Base-by-base conservation (phyloP, 2,888 invertebrate genomes). In the Eilema caniola region DNA sequence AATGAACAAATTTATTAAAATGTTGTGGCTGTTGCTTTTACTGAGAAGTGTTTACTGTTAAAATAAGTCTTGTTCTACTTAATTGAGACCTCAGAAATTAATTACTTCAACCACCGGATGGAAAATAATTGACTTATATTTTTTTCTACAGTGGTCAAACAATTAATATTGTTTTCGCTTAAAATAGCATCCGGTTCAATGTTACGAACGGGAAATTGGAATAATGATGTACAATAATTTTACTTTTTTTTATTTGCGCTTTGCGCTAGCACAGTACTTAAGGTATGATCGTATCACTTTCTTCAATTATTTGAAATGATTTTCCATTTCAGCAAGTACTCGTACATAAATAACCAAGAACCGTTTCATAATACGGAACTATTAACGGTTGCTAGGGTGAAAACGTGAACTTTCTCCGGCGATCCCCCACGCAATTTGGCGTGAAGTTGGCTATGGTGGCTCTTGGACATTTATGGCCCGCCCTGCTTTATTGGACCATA, bases 401-500 rank as follows among this genome's bases (percentile, higher is more conserved):
- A 75, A 75, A 75, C 73, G 73, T 74, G 72, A 70, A 74, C 71
- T 69, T 74, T 84, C 79, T 82, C 82, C 60, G 62, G n/a, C 62
- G 25, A 86, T 83, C 84, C 87, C 88, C 85, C 82, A 77, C 71
- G 83, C 89, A 90, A 93, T 93, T 90, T 91, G 87, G 86, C 90
- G 89, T 86, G 87, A 86, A 83, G 86, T 82, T 86, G 81, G 84
- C 83, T 77, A 86, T 78, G 86, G 86, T 83, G 84, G 86, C 86
- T 80, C 84, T 81, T 77, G 86, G 90, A 89, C 91, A 86, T 91
- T 93, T 92, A 92, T 92, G 86, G 89, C 79, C 81, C 76, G 82
- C 82, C 83, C 82, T 85, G 86, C 87, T 92, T 94, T 94, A 94
- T 94, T 93, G 93, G 90, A 86, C 93, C 81, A 94, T 94, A 93